phyloP scores from a whole-genome alignment of 2,888 invertebrate species.

The Dicyrtomina minuta region DNA sequence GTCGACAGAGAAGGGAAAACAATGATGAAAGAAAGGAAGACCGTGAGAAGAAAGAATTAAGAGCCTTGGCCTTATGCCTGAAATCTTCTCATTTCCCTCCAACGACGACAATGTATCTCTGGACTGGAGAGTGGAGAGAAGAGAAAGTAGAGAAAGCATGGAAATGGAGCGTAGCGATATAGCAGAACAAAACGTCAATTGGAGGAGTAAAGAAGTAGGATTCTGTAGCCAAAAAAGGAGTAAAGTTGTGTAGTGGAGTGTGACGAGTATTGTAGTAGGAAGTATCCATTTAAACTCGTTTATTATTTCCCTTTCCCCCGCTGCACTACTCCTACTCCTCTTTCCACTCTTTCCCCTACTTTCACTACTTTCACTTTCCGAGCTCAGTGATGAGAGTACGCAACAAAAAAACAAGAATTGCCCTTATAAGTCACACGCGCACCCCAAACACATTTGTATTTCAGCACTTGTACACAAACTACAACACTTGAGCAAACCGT shows the following conservation, averaged over 20 bases:
- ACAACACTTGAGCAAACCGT: no score
- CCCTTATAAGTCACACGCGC: no score
- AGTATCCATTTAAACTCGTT: slow-evolving; percentile 7
- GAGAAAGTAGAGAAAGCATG: no score
- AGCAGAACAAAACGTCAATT: no score
- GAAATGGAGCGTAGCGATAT: no score
- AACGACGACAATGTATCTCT: no score
- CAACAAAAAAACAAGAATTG: no score
- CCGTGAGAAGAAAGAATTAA: slow-evolving; percentile 9
- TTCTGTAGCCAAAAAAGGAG: slow-evolving; percentile 7
- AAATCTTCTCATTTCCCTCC: not conserved
- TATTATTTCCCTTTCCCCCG: not conserved
- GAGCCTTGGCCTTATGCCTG: slow-evolving; percentile 10
- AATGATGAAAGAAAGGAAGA: not conserved
- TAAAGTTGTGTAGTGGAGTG: slow-evolving; percentile 3
- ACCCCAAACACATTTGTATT: no score
- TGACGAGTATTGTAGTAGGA: slow-evolving; percentile 1
- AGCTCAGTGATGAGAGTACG: not conserved
- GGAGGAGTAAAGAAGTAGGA: not conserved
- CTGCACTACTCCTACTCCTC: not conserved
- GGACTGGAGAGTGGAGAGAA: no score
- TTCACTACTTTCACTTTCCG: not conserved
- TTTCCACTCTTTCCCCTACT: not conserved
- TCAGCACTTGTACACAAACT: no score
- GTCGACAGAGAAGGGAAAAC: not conserved